A percentile compares a stretch with the other conserved stretches of the same genome.
phyloP scores from a whole-genome alignment of 2,113 vertebrate genomes.

The Copsychus sechellarum region DNA sequence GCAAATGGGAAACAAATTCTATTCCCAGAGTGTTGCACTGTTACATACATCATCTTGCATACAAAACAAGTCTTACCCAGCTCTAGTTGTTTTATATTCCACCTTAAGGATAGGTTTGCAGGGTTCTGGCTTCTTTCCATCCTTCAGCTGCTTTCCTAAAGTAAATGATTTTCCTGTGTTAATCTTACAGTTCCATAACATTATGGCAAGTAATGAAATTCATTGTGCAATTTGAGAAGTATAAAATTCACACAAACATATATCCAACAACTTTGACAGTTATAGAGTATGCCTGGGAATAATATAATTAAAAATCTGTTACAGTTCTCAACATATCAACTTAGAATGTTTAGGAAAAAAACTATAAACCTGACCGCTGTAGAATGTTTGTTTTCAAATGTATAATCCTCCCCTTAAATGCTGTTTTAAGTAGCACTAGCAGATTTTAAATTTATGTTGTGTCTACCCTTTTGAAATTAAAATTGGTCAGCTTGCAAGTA shows the following conservation, averaged over 20 bases:
- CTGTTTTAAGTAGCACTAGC: neutral
- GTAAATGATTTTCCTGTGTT: conserved; percentile 74
- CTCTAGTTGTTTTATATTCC: conserved; percentile 96
- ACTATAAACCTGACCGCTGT: neutral
- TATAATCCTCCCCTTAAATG: neutral
- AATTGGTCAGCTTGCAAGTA: neutral
- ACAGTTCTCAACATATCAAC: neutral
- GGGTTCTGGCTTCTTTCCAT: conserved; percentile 98
- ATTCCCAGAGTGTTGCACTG: neutral
- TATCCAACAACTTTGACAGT: neutral
- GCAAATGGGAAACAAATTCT: neutral
- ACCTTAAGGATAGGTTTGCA: conserved; percentile 99
- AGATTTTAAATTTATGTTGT: neutral
- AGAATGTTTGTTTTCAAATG: neutral
- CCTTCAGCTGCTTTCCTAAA: conserved; percentile 98
- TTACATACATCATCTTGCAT: neutral
- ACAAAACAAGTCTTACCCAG: conserved; percentile 81
- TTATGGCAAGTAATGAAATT: neutral
- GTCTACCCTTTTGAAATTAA: neutral
- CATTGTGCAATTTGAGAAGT: neutral
- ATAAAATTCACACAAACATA: neutral
- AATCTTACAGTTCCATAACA: conserved; percentile 23
- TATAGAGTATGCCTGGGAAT: neutral
- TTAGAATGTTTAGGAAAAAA: neutral
- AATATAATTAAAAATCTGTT: neutral